Evolutionary conservation across 2,113 vertebrate genomes (phyloP).

Genomic region (Hippoglossus stenolepis): DNA sequence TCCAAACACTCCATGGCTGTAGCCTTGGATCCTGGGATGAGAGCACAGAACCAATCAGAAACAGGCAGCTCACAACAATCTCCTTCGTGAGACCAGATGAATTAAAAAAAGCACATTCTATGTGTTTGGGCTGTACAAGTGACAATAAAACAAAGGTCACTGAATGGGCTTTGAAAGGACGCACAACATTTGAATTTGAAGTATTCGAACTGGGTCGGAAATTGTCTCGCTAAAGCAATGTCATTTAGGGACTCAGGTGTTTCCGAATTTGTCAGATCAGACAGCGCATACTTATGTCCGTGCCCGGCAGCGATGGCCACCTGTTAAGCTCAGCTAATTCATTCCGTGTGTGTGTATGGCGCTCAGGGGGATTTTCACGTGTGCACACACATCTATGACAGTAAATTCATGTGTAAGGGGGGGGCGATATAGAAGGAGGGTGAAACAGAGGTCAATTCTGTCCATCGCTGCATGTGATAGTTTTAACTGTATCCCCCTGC

Average conservation of each 20-base stretch:
- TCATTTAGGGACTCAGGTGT: constrained; percentile 57
- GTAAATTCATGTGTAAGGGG: constrained; percentile 13
- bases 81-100: neutral
- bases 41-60: constrained; percentile 29
- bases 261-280: constrained; percentile 49
- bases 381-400: constrained; percentile 27
- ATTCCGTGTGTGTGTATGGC: constrained; percentile 25
- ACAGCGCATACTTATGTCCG: constrained; percentile 35
- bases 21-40: constrained; percentile 86
- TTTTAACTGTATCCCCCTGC: constrained; percentile 54
- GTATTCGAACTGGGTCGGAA: constrained; percentile 31
- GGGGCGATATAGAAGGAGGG: constrained; percentile 30
- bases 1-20: constrained; percentile 93
- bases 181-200: constrained; percentile 25
- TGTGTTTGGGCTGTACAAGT: neutral
- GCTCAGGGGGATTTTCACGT: constrained; percentile 19
- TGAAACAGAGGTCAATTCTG: constrained; percentile 55
- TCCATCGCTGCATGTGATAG: constrained; percentile 36
- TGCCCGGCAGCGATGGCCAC: constrained; percentile 44
- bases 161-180: constrained; percentile 24
- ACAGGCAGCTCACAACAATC: constrained; percentile 14
- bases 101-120: constrained; percentile 5
- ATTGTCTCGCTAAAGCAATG: constrained; percentile 42
- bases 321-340: constrained; percentile 63
- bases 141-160: neutral